A percentile compares a stretch with the other conserved stretches of the same genome.
Conservation (phyloP, 2,113 vertebrate species). For the Lathamus discolor region DNA sequence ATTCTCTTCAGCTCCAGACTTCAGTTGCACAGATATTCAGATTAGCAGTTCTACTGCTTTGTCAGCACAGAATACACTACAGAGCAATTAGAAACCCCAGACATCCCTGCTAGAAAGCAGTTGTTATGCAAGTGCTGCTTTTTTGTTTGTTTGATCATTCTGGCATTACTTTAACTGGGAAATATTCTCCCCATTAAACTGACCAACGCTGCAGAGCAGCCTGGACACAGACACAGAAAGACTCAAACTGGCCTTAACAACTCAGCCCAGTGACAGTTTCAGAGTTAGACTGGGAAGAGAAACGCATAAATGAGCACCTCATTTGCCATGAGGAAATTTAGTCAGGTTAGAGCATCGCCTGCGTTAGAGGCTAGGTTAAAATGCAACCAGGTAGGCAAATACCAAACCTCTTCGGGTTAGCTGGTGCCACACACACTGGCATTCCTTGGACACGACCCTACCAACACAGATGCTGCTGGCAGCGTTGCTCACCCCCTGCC, state of each 20-base stretch:
- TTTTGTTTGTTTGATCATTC: background rate
- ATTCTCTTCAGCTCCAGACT: background rate
- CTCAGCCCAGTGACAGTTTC: background rate
- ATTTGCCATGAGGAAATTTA: constrained; percentile 9
- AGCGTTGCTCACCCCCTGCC: constrained; percentile 85
- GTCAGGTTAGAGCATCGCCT: constrained; percentile 59
- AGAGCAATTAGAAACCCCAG: background rate
- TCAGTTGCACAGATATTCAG: background rate
- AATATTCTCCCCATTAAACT: background rate
- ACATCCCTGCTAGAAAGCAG: background rate
- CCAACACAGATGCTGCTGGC: constrained; percentile 29
- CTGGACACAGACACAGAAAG: background rate
- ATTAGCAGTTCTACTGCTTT: background rate
- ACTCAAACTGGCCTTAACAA: background rate
- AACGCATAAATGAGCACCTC: background rate
- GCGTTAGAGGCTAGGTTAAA: constrained; percentile 44
- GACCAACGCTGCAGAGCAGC: background rate
- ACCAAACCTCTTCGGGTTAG: constrained; percentile 49
- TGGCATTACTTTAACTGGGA: background rate
- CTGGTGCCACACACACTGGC: constrained; percentile 66
- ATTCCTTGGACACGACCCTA: constrained; percentile 41
- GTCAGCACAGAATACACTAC: background rate
- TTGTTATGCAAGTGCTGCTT: background rate
- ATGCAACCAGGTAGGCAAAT: background rate
- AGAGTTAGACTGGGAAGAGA: background rate